Percentiles rank a stretch among this genome's conserved stretches.
phyloP scores from a whole-genome alignment of 2,797 vertebrate species.

The Nannoperca australis region DNA sequence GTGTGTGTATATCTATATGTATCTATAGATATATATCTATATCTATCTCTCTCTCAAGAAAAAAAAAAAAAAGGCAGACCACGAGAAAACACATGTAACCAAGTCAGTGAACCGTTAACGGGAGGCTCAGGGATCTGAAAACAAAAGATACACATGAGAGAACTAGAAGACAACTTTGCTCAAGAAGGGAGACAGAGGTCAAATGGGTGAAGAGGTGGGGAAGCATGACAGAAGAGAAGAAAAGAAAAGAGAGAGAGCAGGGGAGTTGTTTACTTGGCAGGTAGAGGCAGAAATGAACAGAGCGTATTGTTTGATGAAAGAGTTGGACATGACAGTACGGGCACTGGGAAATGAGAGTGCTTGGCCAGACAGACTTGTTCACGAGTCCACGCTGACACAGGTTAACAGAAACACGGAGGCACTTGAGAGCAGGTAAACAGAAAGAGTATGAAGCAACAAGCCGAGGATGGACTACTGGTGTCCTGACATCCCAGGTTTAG shows the following conservation, averaged over 20 bases:
- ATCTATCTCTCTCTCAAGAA: not conserved
- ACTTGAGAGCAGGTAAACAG: not conserved
- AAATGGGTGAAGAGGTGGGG: conserved; percentile 5
- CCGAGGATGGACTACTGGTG: not conserved
- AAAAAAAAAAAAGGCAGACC: not conserved
- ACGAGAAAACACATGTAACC: not conserved
- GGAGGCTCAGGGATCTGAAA: conserved; percentile 30
- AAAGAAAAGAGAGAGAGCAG: not conserved
- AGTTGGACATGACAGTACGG: conserved; percentile 25
- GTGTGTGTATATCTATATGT: no score
- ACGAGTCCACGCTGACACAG: conserved; percentile 15
- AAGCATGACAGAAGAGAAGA: conserved; percentile 18
- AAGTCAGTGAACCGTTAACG: conserved; percentile 9
- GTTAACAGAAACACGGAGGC: conserved; percentile 14
- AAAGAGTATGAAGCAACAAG: not conserved
- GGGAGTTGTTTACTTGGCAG: conserved; percentile 23
- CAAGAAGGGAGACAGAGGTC: conserved; percentile 35
- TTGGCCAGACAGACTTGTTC: conserved; percentile 13
- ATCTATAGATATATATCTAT: no score
- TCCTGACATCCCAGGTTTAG: not conserved
- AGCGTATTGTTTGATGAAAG: conserved; percentile 7
- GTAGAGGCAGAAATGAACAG: conserved; percentile 8
- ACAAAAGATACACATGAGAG: conserved; percentile 33
- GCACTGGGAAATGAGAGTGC: conserved; percentile 1
- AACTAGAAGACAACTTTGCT: conserved; percentile 32